A percentile compares a stretch with the other conserved stretches of the same genome.
These are phyloP conservation scores for Drosophila prostipennis DNA, from an alignment of 2,888 invertebrate species.

Conservation along the genomic window DNA sequence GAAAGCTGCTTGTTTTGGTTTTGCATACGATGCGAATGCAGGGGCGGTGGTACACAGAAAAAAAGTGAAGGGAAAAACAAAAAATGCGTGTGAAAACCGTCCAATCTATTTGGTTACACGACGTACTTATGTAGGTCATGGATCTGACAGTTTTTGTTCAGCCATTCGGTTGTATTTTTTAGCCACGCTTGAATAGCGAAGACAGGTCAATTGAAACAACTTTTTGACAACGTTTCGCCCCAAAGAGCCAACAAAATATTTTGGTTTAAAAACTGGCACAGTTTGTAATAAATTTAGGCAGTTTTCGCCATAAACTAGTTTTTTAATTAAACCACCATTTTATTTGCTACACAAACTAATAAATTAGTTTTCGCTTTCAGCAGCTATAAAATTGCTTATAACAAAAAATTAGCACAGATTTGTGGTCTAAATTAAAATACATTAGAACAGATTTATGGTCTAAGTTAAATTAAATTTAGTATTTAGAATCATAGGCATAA, in stretches of 20 bases:
- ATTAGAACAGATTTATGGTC: too few species aligned
- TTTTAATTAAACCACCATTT: constrained; percentile 9
- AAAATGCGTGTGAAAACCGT: constrained; percentile 34
- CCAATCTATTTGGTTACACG: constrained; percentile 42
- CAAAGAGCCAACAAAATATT: constrained; percentile 9
- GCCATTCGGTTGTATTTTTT: constrained; percentile 23
- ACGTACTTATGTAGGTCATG: constrained; percentile 41
- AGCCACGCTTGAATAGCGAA: constrained; percentile 18
- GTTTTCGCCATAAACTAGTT: constrained; percentile 13
- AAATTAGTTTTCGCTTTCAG: not conserved
- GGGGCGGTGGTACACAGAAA: not conserved
- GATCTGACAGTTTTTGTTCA: constrained; percentile 32
- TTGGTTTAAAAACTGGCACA: constrained; percentile 5
- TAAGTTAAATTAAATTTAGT: too few species aligned
- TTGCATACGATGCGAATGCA: constrained; percentile 21
- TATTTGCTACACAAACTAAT: not conserved
- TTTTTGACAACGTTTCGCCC: constrained; percentile 17
- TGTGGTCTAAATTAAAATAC: too few species aligned
- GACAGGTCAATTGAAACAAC: constrained; percentile 31
- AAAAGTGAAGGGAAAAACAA: constrained; percentile 24
- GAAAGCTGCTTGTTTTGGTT: constrained; percentile 63
- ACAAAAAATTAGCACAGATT: too few species aligned
- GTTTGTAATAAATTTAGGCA: constrained; percentile 8
- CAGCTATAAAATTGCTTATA: not conserved
- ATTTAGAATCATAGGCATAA: too few species aligned